Conservation (phyloP, 1,140 invertebrate genomes). For the Aphaenogaster rudis region DNA sequence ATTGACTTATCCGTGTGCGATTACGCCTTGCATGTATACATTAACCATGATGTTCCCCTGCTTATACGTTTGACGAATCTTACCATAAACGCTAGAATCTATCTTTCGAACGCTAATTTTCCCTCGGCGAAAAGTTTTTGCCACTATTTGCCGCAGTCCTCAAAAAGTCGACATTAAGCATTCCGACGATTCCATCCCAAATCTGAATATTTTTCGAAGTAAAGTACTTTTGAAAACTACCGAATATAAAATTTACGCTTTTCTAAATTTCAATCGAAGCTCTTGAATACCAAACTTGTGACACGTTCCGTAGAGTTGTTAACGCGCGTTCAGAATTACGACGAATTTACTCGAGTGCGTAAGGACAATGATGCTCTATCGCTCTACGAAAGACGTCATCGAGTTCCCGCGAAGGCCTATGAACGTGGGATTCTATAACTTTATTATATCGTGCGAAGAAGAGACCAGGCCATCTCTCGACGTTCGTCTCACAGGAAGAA, state of each 20-base stretch:
- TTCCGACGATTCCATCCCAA: background rate
- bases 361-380: background rate
- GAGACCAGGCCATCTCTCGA: slow-evolving; percentile 8
- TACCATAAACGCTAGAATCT: background rate
- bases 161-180: background rate
- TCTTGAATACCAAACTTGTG: background rate
- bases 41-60: background rate
- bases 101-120: background rate
- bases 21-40: slow-evolving; percentile 1
- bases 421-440: slow-evolving; percentile 57
- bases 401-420: background rate
- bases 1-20: slow-evolving; percentile 16
- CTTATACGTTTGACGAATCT: background rate
- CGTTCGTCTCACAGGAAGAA: slow-evolving; percentile 68
- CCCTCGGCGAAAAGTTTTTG: background rate
- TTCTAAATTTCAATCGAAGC: slow-evolving; percentile 9
- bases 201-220: background rate
- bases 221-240: background rate
- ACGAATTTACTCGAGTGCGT: slow-evolving; percentile 10
- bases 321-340: slow-evolving; percentile 3
- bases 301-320: background rate
- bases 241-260: background rate
- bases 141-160: background rate
- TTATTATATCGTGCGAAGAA: slow-evolving; percentile 14
- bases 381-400: background rate